A percentile compares a stretch with the other conserved stretches of the same genome.
These are phyloP conservation scores for Brachymystax lenok DNA, from an alignment of 2,797 vertebrate species.

Conservation along the genomic window DNA sequence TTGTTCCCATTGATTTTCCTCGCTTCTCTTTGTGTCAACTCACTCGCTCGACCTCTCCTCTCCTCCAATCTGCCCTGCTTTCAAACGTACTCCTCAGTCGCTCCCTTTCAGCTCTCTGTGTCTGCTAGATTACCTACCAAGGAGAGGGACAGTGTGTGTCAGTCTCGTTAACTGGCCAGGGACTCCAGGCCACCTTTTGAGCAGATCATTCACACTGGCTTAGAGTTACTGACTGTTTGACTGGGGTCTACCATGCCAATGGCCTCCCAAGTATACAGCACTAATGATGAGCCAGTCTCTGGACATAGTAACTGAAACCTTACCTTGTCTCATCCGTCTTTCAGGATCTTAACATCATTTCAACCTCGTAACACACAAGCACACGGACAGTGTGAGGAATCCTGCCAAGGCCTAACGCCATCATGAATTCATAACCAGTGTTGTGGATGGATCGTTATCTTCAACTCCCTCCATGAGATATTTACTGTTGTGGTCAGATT, in stretches of 20 bases:
- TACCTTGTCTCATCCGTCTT: neutral
- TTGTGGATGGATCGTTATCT: constrained; percentile 33
- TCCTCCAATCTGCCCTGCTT: constrained; percentile 17
- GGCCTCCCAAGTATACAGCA: too few species aligned
- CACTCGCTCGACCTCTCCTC: constrained; percentile 1
- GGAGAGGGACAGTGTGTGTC: neutral
- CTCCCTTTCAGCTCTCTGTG: constrained; percentile 28
- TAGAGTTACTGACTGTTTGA: too few species aligned
- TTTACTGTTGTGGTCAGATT: neutral
- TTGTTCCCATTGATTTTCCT: constrained; percentile 64
- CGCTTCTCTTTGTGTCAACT: constrained; percentile 27
- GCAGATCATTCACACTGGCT: too few species aligned
- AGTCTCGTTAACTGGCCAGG: neutral
- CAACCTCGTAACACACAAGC: neutral
- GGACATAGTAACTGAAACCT: too few species aligned
- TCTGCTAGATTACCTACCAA: neutral
- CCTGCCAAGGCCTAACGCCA: constrained; percentile 10
- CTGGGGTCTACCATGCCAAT: too few species aligned
- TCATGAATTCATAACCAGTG: constrained; percentile 30
- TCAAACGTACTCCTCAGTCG: constrained; percentile 17
- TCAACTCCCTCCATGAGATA: constrained; percentile 12
- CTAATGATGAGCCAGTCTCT: too few species aligned
- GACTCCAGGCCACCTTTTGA: neutral
- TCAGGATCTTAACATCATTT: neutral
- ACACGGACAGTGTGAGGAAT: constrained; percentile 9